These are phyloP conservation scores for Lichenostomus cassidix DNA, from an alignment of 2,113 vertebrate genomes.

Conservation along the genomic window DNA sequence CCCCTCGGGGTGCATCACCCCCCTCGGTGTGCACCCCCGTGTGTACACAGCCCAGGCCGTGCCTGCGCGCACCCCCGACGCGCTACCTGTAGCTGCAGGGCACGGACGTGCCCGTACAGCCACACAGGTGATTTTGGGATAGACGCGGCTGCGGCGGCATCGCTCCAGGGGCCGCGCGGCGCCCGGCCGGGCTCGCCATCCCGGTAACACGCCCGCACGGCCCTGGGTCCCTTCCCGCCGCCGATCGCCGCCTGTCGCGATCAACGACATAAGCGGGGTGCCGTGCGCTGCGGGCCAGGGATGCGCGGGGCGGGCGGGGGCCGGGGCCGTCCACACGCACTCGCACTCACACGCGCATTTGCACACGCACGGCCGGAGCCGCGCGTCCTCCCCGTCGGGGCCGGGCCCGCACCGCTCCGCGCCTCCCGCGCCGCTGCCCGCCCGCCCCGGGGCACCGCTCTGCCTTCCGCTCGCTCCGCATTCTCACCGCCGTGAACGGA, in stretches of 20 bases:
- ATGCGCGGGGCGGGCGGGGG: background rate
- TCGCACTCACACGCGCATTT: background rate
- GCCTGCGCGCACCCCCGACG: background rate
- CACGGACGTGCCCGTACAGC: fast-evolving
- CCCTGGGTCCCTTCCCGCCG: background rate
- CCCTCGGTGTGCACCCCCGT: too few relatives aligned
- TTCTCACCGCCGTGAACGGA: background rate
- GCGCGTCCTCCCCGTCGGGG: background rate
- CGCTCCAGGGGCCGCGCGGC: background rate
- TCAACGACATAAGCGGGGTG: background rate
- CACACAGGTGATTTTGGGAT: fast-evolving
- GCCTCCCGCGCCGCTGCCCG: background rate
- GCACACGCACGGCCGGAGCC: background rate
- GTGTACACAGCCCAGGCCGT: fast-evolving
- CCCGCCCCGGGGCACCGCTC: background rate
- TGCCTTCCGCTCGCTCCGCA: background rate
- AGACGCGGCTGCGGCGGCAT: background rate
- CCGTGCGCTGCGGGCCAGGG: background rate
- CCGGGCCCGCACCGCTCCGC: background rate
- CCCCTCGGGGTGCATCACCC: background rate
- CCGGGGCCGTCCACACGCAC: background rate
- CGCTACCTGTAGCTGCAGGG: background rate
- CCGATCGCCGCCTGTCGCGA: background rate
- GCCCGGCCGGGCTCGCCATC: background rate
- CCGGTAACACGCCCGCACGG: background rate